A percentile compares a stretch with the other conserved stretches of the same genome.
Evolutionary conservation across 2,113 vertebrate genomes (phyloP).

Genomic region (Macaca mulatta): DNA sequence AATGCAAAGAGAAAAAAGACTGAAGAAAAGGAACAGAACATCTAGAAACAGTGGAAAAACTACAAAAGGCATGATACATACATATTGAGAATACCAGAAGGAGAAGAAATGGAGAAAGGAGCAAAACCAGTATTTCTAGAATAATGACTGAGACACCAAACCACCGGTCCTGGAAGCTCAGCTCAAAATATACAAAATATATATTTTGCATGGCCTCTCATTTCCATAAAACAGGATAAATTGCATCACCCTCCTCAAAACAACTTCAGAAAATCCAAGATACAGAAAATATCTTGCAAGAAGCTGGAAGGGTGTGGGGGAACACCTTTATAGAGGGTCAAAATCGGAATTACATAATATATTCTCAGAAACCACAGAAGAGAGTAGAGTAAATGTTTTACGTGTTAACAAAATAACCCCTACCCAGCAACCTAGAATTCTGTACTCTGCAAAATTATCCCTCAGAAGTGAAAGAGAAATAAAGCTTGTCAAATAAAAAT

Average conservation of each 20-base stretch:
- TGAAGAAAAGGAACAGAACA: background rate
- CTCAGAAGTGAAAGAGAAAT: background rate
- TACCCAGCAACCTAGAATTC: background rate
- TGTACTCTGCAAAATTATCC: background rate
- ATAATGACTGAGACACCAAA: background rate
- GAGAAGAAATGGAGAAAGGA: background rate
- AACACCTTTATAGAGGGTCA: background rate
- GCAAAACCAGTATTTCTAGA: background rate
- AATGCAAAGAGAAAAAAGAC: background rate
- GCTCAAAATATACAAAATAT: too few relatives aligned
- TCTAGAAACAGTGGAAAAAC: background rate
- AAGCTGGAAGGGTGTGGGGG: background rate
- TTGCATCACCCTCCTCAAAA: background rate
- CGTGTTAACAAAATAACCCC: background rate
- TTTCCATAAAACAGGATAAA: background rate
- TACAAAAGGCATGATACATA: background rate
- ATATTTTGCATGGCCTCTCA: too few relatives aligned
- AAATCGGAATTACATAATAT: background rate
- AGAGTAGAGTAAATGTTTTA: background rate
- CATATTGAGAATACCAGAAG: background rate
- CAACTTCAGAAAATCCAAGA: background rate
- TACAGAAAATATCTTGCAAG: background rate
- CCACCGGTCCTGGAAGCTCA: background rate
- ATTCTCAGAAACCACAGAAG: background rate
- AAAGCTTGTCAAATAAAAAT: background rate